phyloP scores from a whole-genome alignment of 2,888 invertebrate genomes.

The Scaptomyza polygonia region DNA sequence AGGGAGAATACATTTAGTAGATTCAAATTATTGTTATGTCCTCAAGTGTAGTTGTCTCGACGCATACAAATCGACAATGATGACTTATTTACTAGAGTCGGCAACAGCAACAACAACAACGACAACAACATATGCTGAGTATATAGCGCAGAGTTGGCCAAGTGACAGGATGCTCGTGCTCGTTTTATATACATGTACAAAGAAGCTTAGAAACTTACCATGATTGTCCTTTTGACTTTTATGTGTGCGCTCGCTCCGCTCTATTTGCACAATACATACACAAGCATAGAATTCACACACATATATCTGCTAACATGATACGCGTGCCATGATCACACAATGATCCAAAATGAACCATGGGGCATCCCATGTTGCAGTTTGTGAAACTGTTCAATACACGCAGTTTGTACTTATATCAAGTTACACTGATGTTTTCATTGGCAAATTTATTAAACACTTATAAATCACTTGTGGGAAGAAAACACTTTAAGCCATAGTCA shows the following conservation, averaged over 20 bases:
- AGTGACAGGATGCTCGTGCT: conserved; percentile 35
- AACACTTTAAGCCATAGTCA: not conserved
- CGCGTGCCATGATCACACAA: conserved; percentile 33
- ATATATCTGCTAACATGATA: conserved; percentile 64
- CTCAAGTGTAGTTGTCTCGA: conserved; percentile 82
- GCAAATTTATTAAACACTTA: conserved; percentile 1
- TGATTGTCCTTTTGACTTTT: conserved; percentile 64
- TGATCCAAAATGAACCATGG: not conserved
- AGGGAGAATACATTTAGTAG: conserved; percentile 80
- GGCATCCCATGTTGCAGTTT: conserved; percentile 29
- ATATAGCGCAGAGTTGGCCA: conserved; percentile 50
- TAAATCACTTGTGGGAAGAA: not conserved
- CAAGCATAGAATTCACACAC: conserved; percentile 18
- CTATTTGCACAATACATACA: conserved; percentile 55
- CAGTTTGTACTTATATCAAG: not conserved
- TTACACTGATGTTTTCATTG: conserved; percentile 2
- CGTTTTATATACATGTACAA: conserved; percentile 19
- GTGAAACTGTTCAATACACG: not conserved
- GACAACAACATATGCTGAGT: conserved; percentile 27
- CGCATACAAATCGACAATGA: conserved; percentile 79
- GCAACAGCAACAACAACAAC: conserved; percentile 32
- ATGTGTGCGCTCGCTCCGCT: conserved; percentile 46
- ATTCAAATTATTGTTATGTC: conserved; percentile 83
- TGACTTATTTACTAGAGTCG: conserved; percentile 75
- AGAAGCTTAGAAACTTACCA: conserved; percentile 43